Base-by-base conservation (phyloP, 2,113 vertebrate species). In the Percopsis transmontana region DNA sequence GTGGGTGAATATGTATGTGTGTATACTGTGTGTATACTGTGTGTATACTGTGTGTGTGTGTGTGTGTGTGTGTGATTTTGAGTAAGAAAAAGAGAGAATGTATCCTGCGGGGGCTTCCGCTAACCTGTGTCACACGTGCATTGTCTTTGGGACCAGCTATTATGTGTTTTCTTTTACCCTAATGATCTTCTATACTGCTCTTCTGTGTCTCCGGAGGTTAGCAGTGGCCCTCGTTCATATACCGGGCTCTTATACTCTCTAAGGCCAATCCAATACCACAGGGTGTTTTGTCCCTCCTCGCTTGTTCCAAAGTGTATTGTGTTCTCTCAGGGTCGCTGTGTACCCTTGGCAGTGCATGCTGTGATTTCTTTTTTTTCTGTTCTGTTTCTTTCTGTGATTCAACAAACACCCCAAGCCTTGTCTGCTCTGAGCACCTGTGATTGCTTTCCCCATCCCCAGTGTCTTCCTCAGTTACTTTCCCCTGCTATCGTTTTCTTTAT, bases 1-100 rank as follows among this genome's bases (percentile, higher is more conserved):
- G 96, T 98, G 84, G 80, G 88, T 70, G 3, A 38, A 2, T 65
- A 41, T 48, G 19, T 63, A 52, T 54, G 38, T 71, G 19, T 63
- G 24, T 44, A 42, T 50, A 27, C 27, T 51, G 38, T 56, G 16
- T 56, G 50, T 53, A 27, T 44, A 18, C n/a, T 75, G 23, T 41
- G 16, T 33, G 21, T 51, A 20, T 27, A 45, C 27, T 9, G 57
- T 7, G 58, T 8, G 41, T 42, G 16, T 61, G 8, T 57, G 54
- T 21, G 16, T 10, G 2, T 5, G 10, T 15, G 51, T 15, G 19
- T 53, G 50, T n/a, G 52, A 3, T 21, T 21, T 12, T 20, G 52
- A 5, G 39, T 1, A 40, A 6, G 40, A 6, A 18, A 9, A 13
- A 15, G 41, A 16, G 42, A 24, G 42, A 12, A 8, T 7, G 7